Conservation (phyloP, 2,113 vertebrate species). For the Notarius quadriscutis region DNA sequence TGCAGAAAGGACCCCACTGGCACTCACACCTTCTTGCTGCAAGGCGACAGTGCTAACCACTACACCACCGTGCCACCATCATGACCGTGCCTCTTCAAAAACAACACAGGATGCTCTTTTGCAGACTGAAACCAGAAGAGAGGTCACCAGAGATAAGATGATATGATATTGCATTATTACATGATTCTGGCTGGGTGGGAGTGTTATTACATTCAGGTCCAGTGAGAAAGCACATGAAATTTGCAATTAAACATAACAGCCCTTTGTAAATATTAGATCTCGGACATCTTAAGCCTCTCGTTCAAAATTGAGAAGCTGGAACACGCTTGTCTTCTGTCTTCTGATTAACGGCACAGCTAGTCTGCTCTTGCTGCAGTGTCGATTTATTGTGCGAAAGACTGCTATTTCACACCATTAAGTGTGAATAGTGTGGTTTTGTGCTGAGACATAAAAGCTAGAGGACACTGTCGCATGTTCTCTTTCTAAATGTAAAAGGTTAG, state of each 20-base stretch:
- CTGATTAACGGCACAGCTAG: not conserved
- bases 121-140: not conserved
- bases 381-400: slow-evolving; percentile 24
- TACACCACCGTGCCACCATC: too few species aligned
- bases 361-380: not conserved
- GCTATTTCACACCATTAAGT: slow-evolving; percentile 18
- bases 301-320: slow-evolving; percentile 1
- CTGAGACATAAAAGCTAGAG: not conserved
- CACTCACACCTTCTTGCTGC: too few species aligned
- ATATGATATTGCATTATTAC: not conserved
- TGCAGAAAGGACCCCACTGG: too few species aligned
- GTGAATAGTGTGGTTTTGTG: not conserved
- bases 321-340: slow-evolving; percentile 37
- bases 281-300: not conserved
- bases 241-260: slow-evolving; percentile 52
- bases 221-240: slow-evolving; percentile 35
- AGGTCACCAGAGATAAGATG: slow-evolving; percentile 4
- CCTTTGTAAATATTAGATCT: slow-evolving; percentile 47
- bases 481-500: not conserved
- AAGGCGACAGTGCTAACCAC: too few species aligned
- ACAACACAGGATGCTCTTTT: not conserved
- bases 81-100: not conserved
- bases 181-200: not conserved
- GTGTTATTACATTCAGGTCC: slow-evolving; percentile 15
- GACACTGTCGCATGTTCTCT: not conserved